Percentiles rank a stretch among this genome's conserved stretches.
Conservation (phyloP, 2,113 vertebrate genomes). For the Glareola pratincola region DNA sequence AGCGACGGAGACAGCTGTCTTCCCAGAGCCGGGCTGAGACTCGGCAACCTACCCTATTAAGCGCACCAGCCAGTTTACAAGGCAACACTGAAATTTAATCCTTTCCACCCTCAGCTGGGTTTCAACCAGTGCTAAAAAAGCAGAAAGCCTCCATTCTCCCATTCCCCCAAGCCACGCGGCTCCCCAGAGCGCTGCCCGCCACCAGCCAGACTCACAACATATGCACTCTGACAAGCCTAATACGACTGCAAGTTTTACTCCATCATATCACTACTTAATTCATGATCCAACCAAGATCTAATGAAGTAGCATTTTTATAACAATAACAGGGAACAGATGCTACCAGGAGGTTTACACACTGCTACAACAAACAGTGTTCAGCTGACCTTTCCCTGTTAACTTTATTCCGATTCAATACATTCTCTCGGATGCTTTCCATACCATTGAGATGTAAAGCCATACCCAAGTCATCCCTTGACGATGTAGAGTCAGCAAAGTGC, state of each 20-base stretch:
- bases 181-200: not conserved
- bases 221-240: not conserved
- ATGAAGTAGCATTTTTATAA: not conserved
- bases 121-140: not conserved
- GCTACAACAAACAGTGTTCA: not conserved
- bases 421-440: not conserved
- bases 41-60: not conserved
- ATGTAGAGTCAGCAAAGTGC: not conserved
- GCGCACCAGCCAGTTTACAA: not conserved
- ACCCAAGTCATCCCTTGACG: not conserved
- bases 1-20: not conserved
- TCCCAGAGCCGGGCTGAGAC: not conserved
- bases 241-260: not conserved
- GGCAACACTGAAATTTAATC: not conserved
- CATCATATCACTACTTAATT: not conserved
- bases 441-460: not conserved
- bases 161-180: rapidly evolving
- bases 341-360: not conserved
- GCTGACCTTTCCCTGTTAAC: slow-evolving; percentile 30
- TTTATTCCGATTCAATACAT: not conserved
- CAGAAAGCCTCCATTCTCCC: not conserved
- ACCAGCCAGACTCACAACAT: not conserved
- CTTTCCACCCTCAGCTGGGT: not conserved
- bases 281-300: not conserved
- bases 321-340: slow-evolving; percentile 31